These are phyloP conservation scores for Hapalemur alaotrensis DNA, from an alignment of 2,797 vertebrate genomes.

Conservation along the genomic window DNA sequence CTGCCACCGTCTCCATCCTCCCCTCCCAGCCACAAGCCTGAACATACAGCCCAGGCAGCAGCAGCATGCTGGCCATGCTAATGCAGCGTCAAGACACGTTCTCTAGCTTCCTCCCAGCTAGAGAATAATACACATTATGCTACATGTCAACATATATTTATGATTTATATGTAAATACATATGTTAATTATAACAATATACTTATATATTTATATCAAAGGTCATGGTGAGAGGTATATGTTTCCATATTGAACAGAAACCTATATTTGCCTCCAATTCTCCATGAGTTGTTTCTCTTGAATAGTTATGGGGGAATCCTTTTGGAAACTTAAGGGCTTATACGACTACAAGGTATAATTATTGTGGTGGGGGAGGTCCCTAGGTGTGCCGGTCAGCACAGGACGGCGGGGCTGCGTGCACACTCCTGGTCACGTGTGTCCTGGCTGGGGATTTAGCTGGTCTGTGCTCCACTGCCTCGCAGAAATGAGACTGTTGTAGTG, in stretches of 20 bases:
- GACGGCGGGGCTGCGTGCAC: rapidly evolving
- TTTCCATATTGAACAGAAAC: neutral
- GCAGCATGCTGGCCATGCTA: neutral
- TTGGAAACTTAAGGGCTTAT: neutral
- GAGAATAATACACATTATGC: neutral
- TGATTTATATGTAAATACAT: neutral
- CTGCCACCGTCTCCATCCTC: neutral
- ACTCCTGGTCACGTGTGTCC: rapidly evolving
- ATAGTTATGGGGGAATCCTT: neutral
- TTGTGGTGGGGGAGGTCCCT: rapidly evolving
- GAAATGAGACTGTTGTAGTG: neutral
- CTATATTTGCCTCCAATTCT: neutral
- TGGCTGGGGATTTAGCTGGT: neutral
- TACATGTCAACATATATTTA: neutral
- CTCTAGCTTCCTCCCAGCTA: neutral
- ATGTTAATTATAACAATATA: neutral
- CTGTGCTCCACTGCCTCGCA: neutral
- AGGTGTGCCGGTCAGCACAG: rapidly evolving
- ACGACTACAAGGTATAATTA: neutral
- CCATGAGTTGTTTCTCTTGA: neutral
- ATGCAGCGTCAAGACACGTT: neutral
- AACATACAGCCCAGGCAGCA: neutral
- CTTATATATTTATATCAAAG: neutral
- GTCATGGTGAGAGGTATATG: neutral
- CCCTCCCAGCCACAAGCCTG: neutral